These are phyloP conservation scores for Drosophila peninsularis DNA, from an alignment of 2,888 invertebrate species.

Conservation along the genomic window DNA sequence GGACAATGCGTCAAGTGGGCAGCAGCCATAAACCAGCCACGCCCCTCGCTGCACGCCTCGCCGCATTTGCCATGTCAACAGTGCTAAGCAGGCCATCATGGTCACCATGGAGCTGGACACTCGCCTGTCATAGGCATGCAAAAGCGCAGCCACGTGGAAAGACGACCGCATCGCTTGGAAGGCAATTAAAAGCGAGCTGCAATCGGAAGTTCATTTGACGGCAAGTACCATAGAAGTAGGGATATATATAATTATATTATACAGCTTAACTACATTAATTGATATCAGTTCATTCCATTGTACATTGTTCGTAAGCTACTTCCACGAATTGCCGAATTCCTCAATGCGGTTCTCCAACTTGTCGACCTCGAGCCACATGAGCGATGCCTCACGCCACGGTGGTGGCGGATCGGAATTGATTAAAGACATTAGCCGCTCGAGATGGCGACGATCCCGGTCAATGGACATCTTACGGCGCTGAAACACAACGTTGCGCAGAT, in stretches of 20 bases:
- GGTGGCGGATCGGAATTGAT: slow-evolving; percentile 21
- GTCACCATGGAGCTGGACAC: too few relatives aligned
- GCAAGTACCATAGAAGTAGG: background rate
- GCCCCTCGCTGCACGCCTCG: slow-evolving; percentile 17
- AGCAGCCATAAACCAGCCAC: slow-evolving; percentile 21
- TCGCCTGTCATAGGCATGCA: too few relatives aligned
- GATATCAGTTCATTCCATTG: too few relatives aligned
- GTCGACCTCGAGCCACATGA: slow-evolving; percentile 14
- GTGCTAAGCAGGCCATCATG: slow-evolving; percentile 28
- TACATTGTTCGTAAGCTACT: too few relatives aligned
- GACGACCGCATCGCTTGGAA: slow-evolving; percentile 42
- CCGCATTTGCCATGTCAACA: slow-evolving; percentile 44
- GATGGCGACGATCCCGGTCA: background rate
- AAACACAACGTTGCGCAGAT: background rate
- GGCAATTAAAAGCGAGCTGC: slow-evolving; percentile 28
- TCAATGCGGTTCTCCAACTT: slow-evolving; percentile 16
- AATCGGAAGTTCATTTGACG: background rate
- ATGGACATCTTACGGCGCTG: background rate
- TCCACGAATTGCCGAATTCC: background rate
- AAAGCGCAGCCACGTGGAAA: slow-evolving; percentile 50
- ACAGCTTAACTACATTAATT: too few relatives aligned
- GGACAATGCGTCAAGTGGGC: slow-evolving; percentile 69
- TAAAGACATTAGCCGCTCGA: background rate
- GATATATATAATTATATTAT: too few relatives aligned
- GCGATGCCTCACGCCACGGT: background rate